These are phyloP conservation scores for Cremastobaeus sp. DNA, from an alignment of 2,888 invertebrate species.

Conservation along the genomic window DNA sequence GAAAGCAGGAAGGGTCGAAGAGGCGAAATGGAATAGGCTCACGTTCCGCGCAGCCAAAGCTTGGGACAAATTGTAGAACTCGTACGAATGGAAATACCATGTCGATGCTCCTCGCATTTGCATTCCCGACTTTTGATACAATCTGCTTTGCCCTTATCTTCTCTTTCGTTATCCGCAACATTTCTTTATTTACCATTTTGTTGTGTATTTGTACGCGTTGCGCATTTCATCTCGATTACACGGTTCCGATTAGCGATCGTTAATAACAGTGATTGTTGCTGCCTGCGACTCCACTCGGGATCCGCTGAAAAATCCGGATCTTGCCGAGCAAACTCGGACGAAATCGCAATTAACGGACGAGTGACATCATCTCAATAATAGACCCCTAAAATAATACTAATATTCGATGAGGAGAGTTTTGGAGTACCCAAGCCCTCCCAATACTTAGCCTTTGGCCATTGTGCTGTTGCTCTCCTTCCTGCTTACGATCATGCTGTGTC, in stretches of 20 bases:
- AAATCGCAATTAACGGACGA: too few relatives aligned
- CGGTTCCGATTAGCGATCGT: conserved; percentile 14
- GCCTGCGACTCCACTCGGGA: too few relatives aligned
- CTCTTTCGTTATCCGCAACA: conserved; percentile 56
- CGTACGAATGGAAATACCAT: conserved; percentile 72
- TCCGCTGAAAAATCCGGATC: too few relatives aligned
- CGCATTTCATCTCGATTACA: conserved; percentile 34
- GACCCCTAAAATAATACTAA: too few relatives aligned
- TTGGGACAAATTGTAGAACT: conserved; percentile 73
- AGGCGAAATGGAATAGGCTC: conserved; percentile 60
- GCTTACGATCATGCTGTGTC: too few relatives aligned
- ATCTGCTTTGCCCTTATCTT: conserved; percentile 67
- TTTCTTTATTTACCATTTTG: conserved; percentile 54
- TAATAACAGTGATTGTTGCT: conserved; percentile 3
- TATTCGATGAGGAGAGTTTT: too few relatives aligned
- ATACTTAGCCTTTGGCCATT: too few relatives aligned
- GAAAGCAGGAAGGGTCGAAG: conserved; percentile 57
- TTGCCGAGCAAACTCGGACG: too few relatives aligned
- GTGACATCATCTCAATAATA: too few relatives aligned
- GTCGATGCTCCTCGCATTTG: conserved; percentile 73
- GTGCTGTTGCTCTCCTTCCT: too few relatives aligned
- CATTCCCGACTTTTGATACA: conserved; percentile 72
- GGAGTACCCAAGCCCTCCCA: too few relatives aligned
- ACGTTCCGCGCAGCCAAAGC: conserved; percentile 55
- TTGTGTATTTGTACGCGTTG: conserved; percentile 50